Evolutionary conservation across 2,797 vertebrate species (phyloP).

Genomic region (Nannoperca australis): DNA sequence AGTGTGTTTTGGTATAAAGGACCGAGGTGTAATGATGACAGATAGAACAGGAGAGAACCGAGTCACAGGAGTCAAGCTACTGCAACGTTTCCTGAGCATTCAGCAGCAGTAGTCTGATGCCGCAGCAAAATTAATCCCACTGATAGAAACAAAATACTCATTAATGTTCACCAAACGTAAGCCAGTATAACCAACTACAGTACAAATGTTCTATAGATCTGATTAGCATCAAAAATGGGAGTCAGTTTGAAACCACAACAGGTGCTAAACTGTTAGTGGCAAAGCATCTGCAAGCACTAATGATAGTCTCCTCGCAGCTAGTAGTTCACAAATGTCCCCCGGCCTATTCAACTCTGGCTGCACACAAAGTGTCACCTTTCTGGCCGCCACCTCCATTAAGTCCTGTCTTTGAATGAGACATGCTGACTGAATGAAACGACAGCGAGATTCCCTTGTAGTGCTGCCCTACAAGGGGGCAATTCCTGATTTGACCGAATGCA

Average conservation of each 20-base stretch:
- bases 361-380: background rate
- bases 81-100: constrained; percentile 23
- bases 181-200: background rate
- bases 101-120: constrained; percentile 10
- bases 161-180: constrained; percentile 12
- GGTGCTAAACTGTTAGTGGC: constrained; percentile 15
- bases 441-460: background rate
- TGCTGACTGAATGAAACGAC: background rate
- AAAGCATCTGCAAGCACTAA: background rate
- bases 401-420: constrained; percentile 9
- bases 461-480: background rate
- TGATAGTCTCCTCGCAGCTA: background rate
- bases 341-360: constrained; percentile 11
- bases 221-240: background rate
- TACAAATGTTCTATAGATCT: background rate
- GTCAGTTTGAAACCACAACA: constrained; percentile 23
- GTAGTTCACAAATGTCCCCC: background rate
- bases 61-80: constrained; percentile 19
- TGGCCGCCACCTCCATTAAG: background rate
- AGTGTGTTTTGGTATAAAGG: constrained; percentile 19
- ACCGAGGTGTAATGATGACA: constrained; percentile 16
- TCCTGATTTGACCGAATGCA: constrained; percentile 9
- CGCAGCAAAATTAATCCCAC: constrained; percentile 22
- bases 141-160: constrained; percentile 19
- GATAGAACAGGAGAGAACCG: background rate